A percentile compares a stretch with the other conserved stretches of the same genome.
These are phyloP conservation scores for Eupithecia vulgata DNA, from an alignment of 2,888 invertebrate species.

Conservation along the genomic window DNA sequence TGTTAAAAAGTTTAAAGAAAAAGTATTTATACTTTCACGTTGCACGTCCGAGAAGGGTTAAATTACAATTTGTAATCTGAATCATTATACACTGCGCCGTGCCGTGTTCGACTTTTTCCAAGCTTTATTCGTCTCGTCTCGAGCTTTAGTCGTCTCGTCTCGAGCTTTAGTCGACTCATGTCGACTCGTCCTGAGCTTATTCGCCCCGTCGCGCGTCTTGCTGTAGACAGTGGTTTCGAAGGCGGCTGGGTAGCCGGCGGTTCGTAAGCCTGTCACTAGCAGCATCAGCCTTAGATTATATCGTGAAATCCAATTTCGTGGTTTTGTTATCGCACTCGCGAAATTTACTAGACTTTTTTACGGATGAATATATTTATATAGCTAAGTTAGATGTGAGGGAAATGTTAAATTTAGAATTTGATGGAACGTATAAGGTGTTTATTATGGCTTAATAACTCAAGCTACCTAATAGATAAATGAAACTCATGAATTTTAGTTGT, in stretches of 20 bases:
- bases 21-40: too few relatives aligned
- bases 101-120: background rate
- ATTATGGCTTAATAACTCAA: background rate
- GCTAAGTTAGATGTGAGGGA: background rate
- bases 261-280: constrained; percentile 69
- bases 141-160: background rate
- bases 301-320: constrained; percentile 83
- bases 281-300: constrained; percentile 71
- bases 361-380: background rate
- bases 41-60: background rate
- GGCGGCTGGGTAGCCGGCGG: constrained; percentile 43
- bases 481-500: background rate
- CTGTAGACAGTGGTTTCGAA: constrained; percentile 5
- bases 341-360: constrained; percentile 75
- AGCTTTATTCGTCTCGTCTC: background rate
- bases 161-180: background rate
- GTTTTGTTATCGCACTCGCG: constrained; percentile 77
- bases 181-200: background rate
- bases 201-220: constrained; percentile 9
- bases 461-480: background rate
- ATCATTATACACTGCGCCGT: background rate
- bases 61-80: background rate
- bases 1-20: background rate
- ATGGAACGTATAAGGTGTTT: background rate
- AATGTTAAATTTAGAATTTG: background rate